A percentile compares a stretch with the other conserved stretches of the same genome.
Evolutionary conservation across 2,888 invertebrate species (phyloP).

Genomic region (Agrochola lychnidis): DNA sequence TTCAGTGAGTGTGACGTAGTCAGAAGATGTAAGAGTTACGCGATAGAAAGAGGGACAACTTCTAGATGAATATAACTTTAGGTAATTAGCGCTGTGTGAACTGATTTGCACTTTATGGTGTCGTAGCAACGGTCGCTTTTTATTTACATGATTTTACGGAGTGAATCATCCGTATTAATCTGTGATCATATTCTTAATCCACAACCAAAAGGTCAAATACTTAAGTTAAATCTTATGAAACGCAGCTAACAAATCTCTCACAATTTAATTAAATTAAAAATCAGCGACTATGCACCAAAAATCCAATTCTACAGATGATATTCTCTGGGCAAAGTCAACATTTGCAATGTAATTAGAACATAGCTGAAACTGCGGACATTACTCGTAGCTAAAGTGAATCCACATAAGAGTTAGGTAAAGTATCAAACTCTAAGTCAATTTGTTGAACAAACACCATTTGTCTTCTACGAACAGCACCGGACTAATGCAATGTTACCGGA

Average conservation of each 20-base stretch:
- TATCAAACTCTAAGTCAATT: constrained; percentile 73
- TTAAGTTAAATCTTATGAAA: background rate
- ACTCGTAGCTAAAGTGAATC: constrained; percentile 59
- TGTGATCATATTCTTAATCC: background rate
- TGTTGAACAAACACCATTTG: constrained; percentile 73
- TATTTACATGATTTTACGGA: no score
- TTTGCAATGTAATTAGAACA: constrained; percentile 53
- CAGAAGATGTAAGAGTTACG: no score
- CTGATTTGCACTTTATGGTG: no score
- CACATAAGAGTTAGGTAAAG: constrained; percentile 70
- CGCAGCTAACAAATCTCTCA: background rate
- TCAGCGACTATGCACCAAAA: constrained; percentile 12
- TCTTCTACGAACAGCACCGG: constrained; percentile 62
- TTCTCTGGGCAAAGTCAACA: constrained; percentile 36
- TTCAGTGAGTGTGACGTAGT: no score
- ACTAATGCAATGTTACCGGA: constrained; percentile 67
- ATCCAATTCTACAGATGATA: constrained; percentile 29
- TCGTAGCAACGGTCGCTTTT: no score
- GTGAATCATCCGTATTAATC: no score
- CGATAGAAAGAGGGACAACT: no score
- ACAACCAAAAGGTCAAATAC: background rate
- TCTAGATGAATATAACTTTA: no score
- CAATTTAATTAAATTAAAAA: constrained; percentile 19
- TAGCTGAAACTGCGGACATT: constrained; percentile 58
- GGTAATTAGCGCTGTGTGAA: no score